Evolutionary conservation across 1,140 invertebrate species (phyloP).

Genomic region (Anagrus nilaparvatae): DNA sequence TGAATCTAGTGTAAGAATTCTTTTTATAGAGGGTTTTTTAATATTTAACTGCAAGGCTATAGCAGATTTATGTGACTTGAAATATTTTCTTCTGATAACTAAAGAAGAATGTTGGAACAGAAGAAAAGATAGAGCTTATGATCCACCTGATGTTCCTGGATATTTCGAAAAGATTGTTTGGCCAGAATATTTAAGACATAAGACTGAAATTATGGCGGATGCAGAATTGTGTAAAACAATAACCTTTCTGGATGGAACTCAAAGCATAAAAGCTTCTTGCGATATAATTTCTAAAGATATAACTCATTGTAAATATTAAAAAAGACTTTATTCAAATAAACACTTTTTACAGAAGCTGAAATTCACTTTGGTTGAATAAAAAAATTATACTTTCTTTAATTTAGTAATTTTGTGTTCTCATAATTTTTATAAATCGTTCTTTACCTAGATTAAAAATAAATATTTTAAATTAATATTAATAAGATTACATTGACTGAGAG

Average conservation of each 20-base stretch:
- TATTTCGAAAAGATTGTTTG: constrained; percentile 72
- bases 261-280: constrained; percentile 24
- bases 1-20: constrained; percentile 37
- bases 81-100: constrained; percentile 60
- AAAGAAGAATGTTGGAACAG: constrained; percentile 55
- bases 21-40: constrained; percentile 69
- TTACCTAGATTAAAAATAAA: no score
- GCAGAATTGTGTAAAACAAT: constrained; percentile 22
- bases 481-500: no score
- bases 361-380: background rate
- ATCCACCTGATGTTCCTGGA: constrained; percentile 65
- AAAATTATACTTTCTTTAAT: no score
- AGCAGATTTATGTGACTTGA: constrained; percentile 54
- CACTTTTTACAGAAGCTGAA: no score
- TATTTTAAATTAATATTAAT: no score
- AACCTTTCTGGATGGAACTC: constrained; percentile 32
- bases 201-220: constrained; percentile 25
- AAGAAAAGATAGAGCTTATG: constrained; percentile 52
- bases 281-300: constrained; percentile 24
- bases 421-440: no score
- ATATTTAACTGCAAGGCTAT: constrained; percentile 60
- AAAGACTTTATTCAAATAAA: no score
- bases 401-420: no score
- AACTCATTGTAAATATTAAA: no score
- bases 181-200: constrained; percentile 53